Evolutionary conservation across 2,888 invertebrate species (phyloP), one percentile per base, ranked within the genome.

Genomic region (Dasysyrphus albostriatus): DNA sequence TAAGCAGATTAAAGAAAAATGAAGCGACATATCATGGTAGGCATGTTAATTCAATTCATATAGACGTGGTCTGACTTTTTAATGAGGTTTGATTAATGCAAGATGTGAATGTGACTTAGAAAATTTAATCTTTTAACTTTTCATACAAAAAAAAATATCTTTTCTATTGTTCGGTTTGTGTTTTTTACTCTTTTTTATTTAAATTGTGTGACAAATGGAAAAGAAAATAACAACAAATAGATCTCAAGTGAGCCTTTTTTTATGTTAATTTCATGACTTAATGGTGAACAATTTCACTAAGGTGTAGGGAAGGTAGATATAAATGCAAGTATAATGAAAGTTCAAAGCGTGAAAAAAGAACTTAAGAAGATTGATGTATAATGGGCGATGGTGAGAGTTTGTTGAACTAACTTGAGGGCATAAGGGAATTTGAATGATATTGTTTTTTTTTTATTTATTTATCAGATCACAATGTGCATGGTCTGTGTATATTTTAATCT

Each of bases 51-150:
- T 84, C 39, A 44, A 47, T 65, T 42, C 70, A 51, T 51, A 72
- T 24, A 24, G 54, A 72, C 81, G 67, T 72, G 81, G 54, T 9
- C 51, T 42, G 84, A 84, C 80, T 84, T 61, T 44, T 39, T 72
- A 76, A 84, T 80, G 65, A 76, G 67, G 4, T 76, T 80, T 84
- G 79, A 83, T 83, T 79, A 75, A 83, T 79, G 54, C 75, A 70
- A 67, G 49, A 65, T 24, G 24, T 24, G 24, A 24, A 24, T 47
- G 67, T 51, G 24, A 24, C n/a, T 69, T 12, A 54, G 54, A 47
- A 7, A 32, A 69, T 69, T 72, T 44, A 76, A 37, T 54, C 14
- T 5, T 65, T 56, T 63, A 24, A 24, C 12, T 32, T 32, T 32
- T 32, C 0, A 4, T 44, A n/a, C n/a, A n/a, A n/a, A 24, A 42